Percentiles rank a stretch among this genome's conserved stretches.
Evolutionary conservation across 2,113 vertebrate species (phyloP).

Genomic region (Empidonax traillii): DNA sequence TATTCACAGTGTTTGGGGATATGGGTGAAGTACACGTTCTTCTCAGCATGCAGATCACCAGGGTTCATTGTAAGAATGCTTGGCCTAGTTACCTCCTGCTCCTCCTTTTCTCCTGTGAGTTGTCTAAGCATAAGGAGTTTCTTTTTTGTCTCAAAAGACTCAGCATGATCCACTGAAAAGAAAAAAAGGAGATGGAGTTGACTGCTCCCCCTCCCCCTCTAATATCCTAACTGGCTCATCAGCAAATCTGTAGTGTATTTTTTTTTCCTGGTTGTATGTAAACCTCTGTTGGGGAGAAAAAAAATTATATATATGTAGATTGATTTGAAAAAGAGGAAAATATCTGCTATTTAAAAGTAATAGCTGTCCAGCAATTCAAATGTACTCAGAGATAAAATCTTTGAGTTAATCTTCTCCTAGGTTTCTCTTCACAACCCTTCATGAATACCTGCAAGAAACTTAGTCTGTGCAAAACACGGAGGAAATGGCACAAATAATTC

Average conservation of each 20-base stretch:
- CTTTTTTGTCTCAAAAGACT: slow-evolving; percentile 28
- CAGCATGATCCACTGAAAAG: background rate
- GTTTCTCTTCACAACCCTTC: background rate
- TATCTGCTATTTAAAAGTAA: background rate
- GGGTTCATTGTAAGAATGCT: background rate
- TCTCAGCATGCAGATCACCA: background rate
- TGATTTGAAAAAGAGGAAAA: background rate
- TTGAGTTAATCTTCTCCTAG: background rate
- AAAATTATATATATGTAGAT: no score
- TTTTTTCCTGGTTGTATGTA: background rate
- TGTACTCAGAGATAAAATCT: background rate
- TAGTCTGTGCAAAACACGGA: background rate
- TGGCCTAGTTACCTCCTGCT: slow-evolving; percentile 24
- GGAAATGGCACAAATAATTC: background rate
- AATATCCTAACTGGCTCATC: slow-evolving; percentile 3
- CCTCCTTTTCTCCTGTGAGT: slow-evolving; percentile 31
- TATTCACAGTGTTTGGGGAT: background rate
- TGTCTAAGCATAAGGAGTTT: slow-evolving; percentile 13
- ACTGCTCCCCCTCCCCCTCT: background rate
- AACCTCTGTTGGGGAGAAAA: background rate
- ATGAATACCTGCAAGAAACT: background rate
- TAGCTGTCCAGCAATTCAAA: background rate
- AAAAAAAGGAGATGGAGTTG: background rate
- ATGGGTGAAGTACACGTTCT: background rate
- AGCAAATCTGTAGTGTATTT: background rate